A percentile compares a stretch with the other conserved stretches of the same genome.
Conservation (phyloP, 2,113 vertebrate genomes). For the Phaethornis superciliosus region DNA sequence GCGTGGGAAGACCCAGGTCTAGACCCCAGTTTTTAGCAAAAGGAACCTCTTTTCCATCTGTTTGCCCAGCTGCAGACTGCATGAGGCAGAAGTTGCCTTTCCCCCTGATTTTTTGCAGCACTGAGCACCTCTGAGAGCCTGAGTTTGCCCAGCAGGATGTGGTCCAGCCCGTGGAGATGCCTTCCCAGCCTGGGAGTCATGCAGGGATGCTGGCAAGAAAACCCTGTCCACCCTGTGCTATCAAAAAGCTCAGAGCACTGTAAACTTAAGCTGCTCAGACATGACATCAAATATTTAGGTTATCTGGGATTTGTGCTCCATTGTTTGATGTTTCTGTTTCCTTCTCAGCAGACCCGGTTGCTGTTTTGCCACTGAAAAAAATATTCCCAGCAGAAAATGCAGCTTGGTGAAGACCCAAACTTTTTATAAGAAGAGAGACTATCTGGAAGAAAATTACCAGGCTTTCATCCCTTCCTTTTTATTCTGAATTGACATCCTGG, state of each 20-base stretch:
- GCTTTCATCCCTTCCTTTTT: background rate
- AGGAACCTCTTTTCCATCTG: background rate
- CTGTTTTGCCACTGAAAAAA: conserved; percentile 34
- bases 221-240: background rate
- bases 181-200: background rate
- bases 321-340: conserved; percentile 59
- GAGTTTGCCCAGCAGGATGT: background rate
- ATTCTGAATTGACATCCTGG: background rate
- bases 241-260: background rate
- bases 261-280: conserved; percentile 58
- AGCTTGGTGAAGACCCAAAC: background rate
- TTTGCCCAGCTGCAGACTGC: background rate
- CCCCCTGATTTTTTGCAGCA: background rate
- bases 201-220: background rate
- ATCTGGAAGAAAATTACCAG: background rate
- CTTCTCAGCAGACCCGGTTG: conserved; percentile 10
- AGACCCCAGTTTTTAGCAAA: background rate
- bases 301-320: conserved; percentile 45
- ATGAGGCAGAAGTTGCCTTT: background rate
- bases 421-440: conserved; percentile 22
- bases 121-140: background rate
- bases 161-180: background rate
- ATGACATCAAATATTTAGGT: conserved; percentile 66
- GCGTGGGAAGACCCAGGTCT: background rate
- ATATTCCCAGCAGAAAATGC: conserved; percentile 43